Base-by-base conservation (phyloP, 2,797 vertebrate genomes). In the Tadarida brasiliensis region DNA sequence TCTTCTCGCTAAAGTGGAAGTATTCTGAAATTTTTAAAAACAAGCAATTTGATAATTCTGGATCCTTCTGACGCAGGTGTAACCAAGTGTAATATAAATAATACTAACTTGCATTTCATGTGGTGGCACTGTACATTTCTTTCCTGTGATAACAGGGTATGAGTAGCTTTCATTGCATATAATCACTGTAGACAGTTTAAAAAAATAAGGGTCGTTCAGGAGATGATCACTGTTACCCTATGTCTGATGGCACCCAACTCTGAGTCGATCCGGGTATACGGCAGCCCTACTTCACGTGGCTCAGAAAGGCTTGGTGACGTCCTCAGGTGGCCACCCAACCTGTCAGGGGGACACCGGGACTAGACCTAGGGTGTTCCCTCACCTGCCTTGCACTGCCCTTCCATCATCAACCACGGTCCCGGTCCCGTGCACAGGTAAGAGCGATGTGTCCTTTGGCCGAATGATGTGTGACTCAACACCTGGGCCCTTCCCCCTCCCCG, bases 1-100 rank as follows among this genome's bases (percentile, higher is more conserved):
- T 59, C 57, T 96, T 24, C 84, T 94, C 92, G 56, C 44, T 85
- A 20, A 94, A 74, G n/a, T 57, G 35, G 80, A 78, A 47, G 20
- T 47, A 24, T 30, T 47, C 0, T 70, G 39, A 87, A 47, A 39
- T 33, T 71, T 73, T n/a, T 1, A 35, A 61, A 76, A 91, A 88
- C 0, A 3, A 71, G 76, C 30, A 24, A 35, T 51, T 68, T 49
- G 56, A 30, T 67, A 54, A 82, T 88, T 90, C 47, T 28, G 70
- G 20, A 17, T 44, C 35, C 20, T 57, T 83, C 67, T 81, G 47
- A 82, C 33, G 4, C 20, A 84, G 8, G 44, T 33, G 30, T 11
- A n/a, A 85, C 20, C n/a, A 85, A 88, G 24, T 35, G 47, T 51
- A 85, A 61, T 28, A 35, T 65, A 57, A 87, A 24, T 67, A n/a